Base-by-base conservation (phyloP, 2,113 vertebrate genomes). In the Sinocyclocheilus grahami region DNA sequence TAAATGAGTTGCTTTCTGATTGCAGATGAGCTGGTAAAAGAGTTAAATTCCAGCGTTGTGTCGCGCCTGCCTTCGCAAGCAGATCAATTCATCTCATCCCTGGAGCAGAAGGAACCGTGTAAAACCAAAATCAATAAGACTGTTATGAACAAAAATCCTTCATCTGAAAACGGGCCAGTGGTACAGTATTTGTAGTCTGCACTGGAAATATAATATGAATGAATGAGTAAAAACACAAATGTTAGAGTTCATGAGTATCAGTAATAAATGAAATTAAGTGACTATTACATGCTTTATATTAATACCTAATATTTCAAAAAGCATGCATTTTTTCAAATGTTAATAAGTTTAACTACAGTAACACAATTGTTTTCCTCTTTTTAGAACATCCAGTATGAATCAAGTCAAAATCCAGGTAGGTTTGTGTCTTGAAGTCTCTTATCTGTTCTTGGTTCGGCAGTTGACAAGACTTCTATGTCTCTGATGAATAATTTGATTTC, bases 21-120 rank as follows among this genome's bases (percentile, higher is more conserved):
- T 78, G 6, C 78, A 98, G 97, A 94, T 85, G 90, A 89, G 75
- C 90, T 99, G 84, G 93, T 98, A 84, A 94, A 94, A 82, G 93
- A 93, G 3, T 87, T 99, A 79, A 96, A 85, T 51, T 98, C 96
- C 1, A 8, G 90, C 0, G 95, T 97, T 84, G 60, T 82, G 0
- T 69, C 51, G 1, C 60, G 91, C 0, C 89, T 27, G 27, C 27
- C 27, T 27, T 27, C 91, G 0, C 93, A 95, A 69, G 89, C 96
- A n/a, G 96, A 97, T 83, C 85, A 90, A 82, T 93, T 89, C 53
- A 90, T 97, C 0, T 75, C 1, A 12, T 82, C 91, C 0, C 7
- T 89, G 20, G 89, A 92, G 39, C 42, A 22, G 0, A 30, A 90
- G 16, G 91, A 93, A 0, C 79, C 87, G 2, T 91, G 91, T 87